Percentiles rank a stretch among this genome's conserved stretches.
Conservation (phyloP, 2,888 invertebrate species). For the Hypercompe scribonia region DNA sequence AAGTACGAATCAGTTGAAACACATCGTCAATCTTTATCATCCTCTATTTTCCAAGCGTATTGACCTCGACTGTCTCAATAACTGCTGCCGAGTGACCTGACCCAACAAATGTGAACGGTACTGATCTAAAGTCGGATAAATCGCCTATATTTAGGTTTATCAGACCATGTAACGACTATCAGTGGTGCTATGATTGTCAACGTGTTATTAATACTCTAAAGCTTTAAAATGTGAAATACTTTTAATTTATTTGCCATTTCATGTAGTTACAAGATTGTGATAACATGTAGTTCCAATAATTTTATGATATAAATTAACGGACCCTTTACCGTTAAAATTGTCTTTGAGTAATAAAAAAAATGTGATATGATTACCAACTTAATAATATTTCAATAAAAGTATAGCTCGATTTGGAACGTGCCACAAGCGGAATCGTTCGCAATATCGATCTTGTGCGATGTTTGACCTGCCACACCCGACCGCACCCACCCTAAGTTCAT, state of each 20-base stretch:
- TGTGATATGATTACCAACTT: conserved; percentile 1
- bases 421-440: conserved; percentile 76
- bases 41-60: conserved; percentile 15
- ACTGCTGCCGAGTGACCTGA: conserved; percentile 11
- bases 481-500: conserved; percentile 81
- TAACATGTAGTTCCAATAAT: not conserved
- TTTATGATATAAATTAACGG: not conserved
- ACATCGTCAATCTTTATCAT: conserved; percentile 16
- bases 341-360: not conserved
- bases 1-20: not conserved
- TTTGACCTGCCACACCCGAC: conserved; percentile 81
- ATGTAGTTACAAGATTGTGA: not conserved
- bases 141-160: conserved; percentile 1
- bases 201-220: not conserved
- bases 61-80: conserved; percentile 13
- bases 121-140: not conserved
- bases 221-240: not conserved
- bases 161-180: not conserved
- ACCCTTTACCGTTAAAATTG: not conserved
- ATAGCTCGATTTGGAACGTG: conserved; percentile 48
- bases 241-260: not conserved
- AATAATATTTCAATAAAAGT: conserved; percentile 14
- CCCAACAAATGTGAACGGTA: conserved; percentile 6
- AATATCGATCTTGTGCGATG: conserved; percentile 80
- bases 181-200: not conserved